A percentile compares a stretch with the other conserved stretches of the same genome.
phyloP scores from a whole-genome alignment of 2,888 invertebrate species.

The Diplolepis rosae region DNA sequence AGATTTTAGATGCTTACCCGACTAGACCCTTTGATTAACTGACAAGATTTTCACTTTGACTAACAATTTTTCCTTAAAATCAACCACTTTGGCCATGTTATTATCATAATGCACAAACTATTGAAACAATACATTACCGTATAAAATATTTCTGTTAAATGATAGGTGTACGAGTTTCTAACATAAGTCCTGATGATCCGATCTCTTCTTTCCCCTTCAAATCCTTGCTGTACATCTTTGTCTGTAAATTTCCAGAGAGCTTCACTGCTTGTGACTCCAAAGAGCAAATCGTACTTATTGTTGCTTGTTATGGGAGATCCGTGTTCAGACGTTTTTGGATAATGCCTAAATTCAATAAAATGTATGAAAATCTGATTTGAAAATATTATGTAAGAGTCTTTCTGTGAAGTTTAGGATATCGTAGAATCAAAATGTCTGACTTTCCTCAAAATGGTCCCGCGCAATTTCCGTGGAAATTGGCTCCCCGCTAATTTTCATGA shows the following conservation, averaged over 20 bases:
- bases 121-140: conserved; percentile 79
- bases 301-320: conserved; percentile 71
- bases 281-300: conserved; percentile 86
- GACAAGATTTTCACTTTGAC: too few relatives aligned
- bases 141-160: conserved; percentile 96
- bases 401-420: too few relatives aligned
- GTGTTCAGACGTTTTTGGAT: conserved; percentile 67
- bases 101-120: too few relatives aligned
- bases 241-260: conserved; percentile 94
- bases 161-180: conserved; percentile 95
- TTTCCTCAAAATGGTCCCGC: too few relatives aligned
- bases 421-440: too few relatives aligned
- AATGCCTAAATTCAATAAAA: conserved; percentile 54
- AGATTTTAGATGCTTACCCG: too few relatives aligned
- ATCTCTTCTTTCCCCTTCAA: conserved; percentile 91
- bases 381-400: too few relatives aligned
- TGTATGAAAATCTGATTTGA: background rate
- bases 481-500: too few relatives aligned
- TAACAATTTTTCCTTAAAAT: too few relatives aligned
- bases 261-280: conserved; percentile 93
- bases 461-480: too few relatives aligned
- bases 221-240: conserved; percentile 87
- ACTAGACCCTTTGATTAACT: too few relatives aligned
- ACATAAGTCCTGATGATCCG: conserved; percentile 93
- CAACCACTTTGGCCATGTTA: too few relatives aligned